A percentile compares a stretch with the other conserved stretches of the same genome.
phyloP scores from a whole-genome alignment of 2,113 vertebrate genomes.

The Ivindomyrus marchei region DNA sequence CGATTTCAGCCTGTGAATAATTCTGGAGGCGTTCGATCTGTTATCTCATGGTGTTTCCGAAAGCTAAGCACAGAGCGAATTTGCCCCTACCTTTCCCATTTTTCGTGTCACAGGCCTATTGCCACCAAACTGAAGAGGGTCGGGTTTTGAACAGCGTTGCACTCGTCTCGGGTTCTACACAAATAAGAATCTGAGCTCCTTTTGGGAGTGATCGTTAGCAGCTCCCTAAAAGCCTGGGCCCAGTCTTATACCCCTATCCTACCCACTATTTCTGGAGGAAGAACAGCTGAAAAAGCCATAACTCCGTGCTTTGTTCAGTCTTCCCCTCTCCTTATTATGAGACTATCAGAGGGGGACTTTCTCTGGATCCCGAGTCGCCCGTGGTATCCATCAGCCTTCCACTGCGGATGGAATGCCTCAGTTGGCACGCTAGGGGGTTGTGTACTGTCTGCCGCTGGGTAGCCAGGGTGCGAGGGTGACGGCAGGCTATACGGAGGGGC shows the following conservation, averaged over 20 bases:
- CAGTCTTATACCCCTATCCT: not conserved
- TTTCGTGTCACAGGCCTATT: not conserved
- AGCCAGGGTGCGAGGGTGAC: not conserved
- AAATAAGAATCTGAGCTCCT: not conserved
- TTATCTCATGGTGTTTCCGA: not conserved
- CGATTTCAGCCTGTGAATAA: not conserved
- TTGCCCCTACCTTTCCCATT: not conserved
- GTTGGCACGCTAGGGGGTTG: conserved; percentile 8
- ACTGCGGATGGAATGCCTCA: conserved; percentile 20
- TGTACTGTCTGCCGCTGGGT: not conserved
- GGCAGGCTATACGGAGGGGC: not conserved
- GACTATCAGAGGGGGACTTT: conserved; percentile 29
- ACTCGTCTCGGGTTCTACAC: not conserved
- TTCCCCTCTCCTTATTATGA: conserved; percentile 3
- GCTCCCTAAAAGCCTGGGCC: not conserved
- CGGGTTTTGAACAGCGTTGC: not conserved
- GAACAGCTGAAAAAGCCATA: conserved; percentile 10
- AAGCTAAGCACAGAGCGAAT: not conserved
- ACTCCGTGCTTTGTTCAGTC: conserved; percentile 13
- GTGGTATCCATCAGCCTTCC: conserved; percentile 36
- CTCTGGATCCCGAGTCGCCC: conserved; percentile 30
- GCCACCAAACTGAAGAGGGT: not conserved
- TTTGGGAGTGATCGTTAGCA: not conserved
- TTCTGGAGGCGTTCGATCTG: not conserved
- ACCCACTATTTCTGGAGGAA: conserved; percentile 21